Conservation (phyloP, 2,888 invertebrate species). For the Epistrophella euchroma region DNA sequence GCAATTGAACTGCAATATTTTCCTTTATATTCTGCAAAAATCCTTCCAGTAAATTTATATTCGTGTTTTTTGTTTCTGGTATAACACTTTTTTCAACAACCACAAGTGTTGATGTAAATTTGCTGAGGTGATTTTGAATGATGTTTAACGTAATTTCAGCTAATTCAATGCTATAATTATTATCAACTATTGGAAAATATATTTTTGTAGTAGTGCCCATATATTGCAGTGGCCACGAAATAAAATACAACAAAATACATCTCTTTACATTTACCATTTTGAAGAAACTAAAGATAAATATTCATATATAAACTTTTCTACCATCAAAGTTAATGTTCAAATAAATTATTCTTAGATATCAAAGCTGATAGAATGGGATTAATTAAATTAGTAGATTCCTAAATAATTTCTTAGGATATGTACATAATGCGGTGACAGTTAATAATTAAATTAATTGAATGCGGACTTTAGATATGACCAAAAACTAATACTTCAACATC, state of each 20-base stretch:
- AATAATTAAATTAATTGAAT: neutral
- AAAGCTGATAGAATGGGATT: neutral
- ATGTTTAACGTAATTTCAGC: slow-evolving; percentile 2
- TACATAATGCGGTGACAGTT: neutral
- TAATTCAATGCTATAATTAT: slow-evolving; percentile 15
- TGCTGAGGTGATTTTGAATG: slow-evolving; percentile 17
- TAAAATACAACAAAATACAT: neutral
- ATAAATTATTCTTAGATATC: neutral
- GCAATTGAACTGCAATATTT: slow-evolving; percentile 77
- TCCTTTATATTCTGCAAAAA: slow-evolving; percentile 73
- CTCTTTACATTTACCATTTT: slow-evolving; percentile 5
- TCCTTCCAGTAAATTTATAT: slow-evolving; percentile 75
- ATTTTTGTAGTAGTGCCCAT: too few relatives aligned
- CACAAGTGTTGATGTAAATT: slow-evolving; percentile 33
- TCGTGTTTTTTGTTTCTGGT: neutral
- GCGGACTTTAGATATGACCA: too few relatives aligned
- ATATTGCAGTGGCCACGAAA: neutral
- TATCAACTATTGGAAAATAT: neutral
- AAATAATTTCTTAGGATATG: neutral
- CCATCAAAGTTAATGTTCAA: neutral
- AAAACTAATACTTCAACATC: too few relatives aligned
- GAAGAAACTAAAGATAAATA: neutral
- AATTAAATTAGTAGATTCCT: neutral
- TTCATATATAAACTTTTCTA: neutral
- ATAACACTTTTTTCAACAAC: slow-evolving; percentile 10